Evolutionary conservation across 64 coral and sea anemone genomes (phyloP), one percentile per base, ranked within the genome.

Genomic region (Hydrozoanthus tunicans): DNA sequence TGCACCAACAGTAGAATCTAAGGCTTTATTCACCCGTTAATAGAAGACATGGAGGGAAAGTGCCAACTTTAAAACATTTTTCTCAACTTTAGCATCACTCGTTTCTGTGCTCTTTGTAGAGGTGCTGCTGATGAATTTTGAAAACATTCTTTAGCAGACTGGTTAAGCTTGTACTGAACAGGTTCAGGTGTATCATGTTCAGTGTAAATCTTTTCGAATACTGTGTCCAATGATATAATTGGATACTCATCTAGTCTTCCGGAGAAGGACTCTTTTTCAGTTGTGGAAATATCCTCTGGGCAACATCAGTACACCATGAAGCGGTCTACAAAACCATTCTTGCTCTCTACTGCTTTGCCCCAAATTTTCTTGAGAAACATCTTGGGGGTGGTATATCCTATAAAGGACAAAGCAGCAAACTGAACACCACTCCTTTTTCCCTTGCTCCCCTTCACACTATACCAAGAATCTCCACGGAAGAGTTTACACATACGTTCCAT

Each of bases 401-500:
- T 43, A 12, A 90, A 55, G 53, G 71, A 77, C 56, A 78, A 6
- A n/a, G 58, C 51, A 58, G 88, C 88, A 79, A 61, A 78, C 6
- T 61, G 73, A 27, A 64, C 77, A 7, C 88, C 88, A 5, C 23
- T 79, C 58, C 88, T 51, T 64, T 90, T 90, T 8, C 88, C 88
- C 64, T 90, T 90, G 81, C 81, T 83, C 7, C 88, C 88, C 88
- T 90, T 90, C 20, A 90, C 70, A 79, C 24, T 26, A 78, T 90
- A 90, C 73, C 88, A 90, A 53, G 54, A 75, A 79, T 79, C 88
- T 6, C 88, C 88, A 69, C 78, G 54, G 51, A 58, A 90, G 54
- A 90, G 88, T 27, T 90, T 91, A 20, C 77, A 91, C 51, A 91
- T 79, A 55, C 77, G 12, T 79, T 91, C 90, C 90, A 91, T 91